Base-by-base conservation (phyloP, 2,113 vertebrate species). In the Callorhinus ursinus region DNA sequence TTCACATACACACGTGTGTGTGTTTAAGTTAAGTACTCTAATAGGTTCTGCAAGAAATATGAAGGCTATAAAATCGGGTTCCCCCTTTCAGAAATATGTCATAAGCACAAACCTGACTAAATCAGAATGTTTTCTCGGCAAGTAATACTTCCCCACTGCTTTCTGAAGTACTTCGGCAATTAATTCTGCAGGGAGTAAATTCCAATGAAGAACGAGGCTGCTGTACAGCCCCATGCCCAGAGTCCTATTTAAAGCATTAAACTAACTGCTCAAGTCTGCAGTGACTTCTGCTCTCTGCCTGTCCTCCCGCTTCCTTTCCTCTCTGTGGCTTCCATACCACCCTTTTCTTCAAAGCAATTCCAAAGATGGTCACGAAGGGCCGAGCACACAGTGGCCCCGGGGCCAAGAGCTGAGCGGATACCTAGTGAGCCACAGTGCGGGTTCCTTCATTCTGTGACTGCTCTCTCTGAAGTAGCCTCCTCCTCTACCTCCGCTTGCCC, bases 151-250 rank as follows among this genome's bases (percentile, higher is more conserved):
- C 36, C 92, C 90, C 18, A 81, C 69, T 96, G 92, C 53, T 96
- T 95, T 84, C 72, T 80, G 69, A 96, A 93, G 95, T 84, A 83
- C 69, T 90, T 96, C n/a, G 46, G 71, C 96, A 96, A 95, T 96
- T 85, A 88, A 96, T 88, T 95, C 95, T 93, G 63, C 81, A 95
- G 87, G 76, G 65, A 97, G 88, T 57, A 28, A 96, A 97, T 94
- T 90, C 88, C 89, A 90, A 85, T 88, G 92, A 86, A 83, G 87
- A 84, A 69, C 0, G 0, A 92, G 36, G 57, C 51, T 31, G 51
- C 63, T 5, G 0, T 15, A 24, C 51, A 90, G 71, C 1, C 49
- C 79, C 84, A 46, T 76, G 67, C 53, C 91, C 53, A 4, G 36
- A 89, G 77, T 61, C 87, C 92, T 57, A n/a, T 63, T 95, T 88